Evolutionary conservation across 2,797 vertebrate species (phyloP), one percentile per base, ranked within the genome.

Genomic region (Enteromius anoplus): DNA sequence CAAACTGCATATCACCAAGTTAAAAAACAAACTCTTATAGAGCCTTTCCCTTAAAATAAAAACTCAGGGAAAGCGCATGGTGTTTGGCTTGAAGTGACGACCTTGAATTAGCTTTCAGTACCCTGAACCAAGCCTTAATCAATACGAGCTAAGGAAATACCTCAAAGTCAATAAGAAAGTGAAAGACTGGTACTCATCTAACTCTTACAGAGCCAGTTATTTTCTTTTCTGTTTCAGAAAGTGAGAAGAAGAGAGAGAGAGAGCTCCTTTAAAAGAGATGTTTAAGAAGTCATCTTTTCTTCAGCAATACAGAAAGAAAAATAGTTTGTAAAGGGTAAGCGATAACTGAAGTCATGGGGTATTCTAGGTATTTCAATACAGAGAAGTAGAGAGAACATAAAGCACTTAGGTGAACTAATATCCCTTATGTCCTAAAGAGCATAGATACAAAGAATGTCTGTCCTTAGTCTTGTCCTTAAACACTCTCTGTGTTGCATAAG

Each of bases 81-180:
- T 37, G 60, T 66, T 81, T 77, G 72, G 45, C 78, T 72, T 12
- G 45, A 53, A 81, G 71, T 49, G 29, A 53, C 47, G 78, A 84
- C 82, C 82, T 86, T 78, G 78, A 81, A 81, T 84, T 81, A 84
- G 72, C 78, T 86, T 84, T 71, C 76, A 69, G 45, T 76, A 75
- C 26, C 66, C 65, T 71, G 62, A 79, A 83, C 81, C 58, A 78
- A 65, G 79, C 73, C 64, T 77, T 84, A 84, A 84, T 86, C 85
- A 83, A 83, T 86, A 84, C n/a, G 32, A 84, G 83, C 53, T 84
- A 80, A 81, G 51, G 64, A 81, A 76, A 78, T 64, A 66, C 37
- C 72, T 65, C 66, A 64, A 72, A 65, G 66, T 77, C 69, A 77
- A 85, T 69, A 81, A 60, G 81, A 78, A 78, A 83, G 65, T 78